Percentiles rank a stretch among this genome's conserved stretches.
phyloP scores from a whole-genome alignment of 2,113 vertebrate genomes.

The Eonycteris spelaea region DNA sequence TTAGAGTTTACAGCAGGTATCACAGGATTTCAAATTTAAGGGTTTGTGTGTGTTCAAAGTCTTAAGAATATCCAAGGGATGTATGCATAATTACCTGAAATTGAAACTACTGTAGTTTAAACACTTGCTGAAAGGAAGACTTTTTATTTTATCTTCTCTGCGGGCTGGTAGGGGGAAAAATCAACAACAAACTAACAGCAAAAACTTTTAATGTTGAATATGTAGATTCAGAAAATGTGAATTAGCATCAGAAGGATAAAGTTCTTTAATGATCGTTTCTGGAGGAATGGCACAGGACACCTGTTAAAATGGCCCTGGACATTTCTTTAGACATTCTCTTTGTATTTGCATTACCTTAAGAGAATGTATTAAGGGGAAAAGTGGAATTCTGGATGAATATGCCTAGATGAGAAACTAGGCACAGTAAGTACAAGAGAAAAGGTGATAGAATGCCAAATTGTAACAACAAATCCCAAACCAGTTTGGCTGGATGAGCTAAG shows the following conservation, averaged over 20 bases:
- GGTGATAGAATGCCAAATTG: too few relatives aligned
- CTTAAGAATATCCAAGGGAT: constrained; percentile 61
- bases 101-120: constrained; percentile 9
- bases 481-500: neutral
- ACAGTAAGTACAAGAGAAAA: neutral
- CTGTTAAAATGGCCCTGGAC: neutral
- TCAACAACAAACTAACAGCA: neutral
- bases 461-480: neutral
- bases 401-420: neutral
- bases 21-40: constrained; percentile 70
- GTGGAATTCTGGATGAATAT: neutral
- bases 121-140: constrained; percentile 16
- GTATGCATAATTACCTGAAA: constrained; percentile 37
- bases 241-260: neutral
- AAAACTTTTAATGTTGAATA: neutral
- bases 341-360: neutral
- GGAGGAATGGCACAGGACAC: rapidly evolving
- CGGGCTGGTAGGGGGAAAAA: neutral
- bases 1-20: constrained; percentile 67
- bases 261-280: neutral
- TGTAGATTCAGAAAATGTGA: neutral
- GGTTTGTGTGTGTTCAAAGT: constrained; percentile 37
- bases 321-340: neutral
- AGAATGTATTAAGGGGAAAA: neutral
- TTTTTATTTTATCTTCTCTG: constrained; percentile 38